A percentile compares a stretch with the other conserved stretches of the same genome.
These are phyloP conservation scores for Leistus spinibarbis DNA, from an alignment of 2,888 invertebrate genomes.

Conservation along the genomic window DNA sequence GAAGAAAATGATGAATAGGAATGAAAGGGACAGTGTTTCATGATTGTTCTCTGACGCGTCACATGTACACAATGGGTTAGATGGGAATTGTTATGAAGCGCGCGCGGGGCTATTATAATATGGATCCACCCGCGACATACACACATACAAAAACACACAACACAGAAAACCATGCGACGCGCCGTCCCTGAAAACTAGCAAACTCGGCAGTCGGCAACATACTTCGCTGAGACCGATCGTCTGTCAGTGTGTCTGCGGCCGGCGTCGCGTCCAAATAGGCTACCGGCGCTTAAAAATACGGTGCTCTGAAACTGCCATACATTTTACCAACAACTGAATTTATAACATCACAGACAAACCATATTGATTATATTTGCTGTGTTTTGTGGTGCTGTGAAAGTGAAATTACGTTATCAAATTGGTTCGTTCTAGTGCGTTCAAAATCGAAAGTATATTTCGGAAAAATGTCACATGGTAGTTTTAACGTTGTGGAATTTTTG, in stretches of 20 bases:
- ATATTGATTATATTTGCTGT: slow-evolving; percentile 19
- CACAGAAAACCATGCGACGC: not conserved
- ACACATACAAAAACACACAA: not conserved
- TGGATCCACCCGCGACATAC: not conserved
- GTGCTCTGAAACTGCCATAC: not conserved
- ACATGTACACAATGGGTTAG: not conserved
- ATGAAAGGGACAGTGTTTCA: not conserved
- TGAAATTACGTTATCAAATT: not conserved
- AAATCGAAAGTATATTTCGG: not conserved
- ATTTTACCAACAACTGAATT: not conserved
- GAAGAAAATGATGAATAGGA: not conserved
- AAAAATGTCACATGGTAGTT: not conserved
- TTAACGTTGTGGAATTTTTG: not conserved
- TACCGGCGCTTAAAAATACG: not conserved
- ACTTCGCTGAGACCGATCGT: slow-evolving; percentile 2
- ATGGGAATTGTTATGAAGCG: not conserved
- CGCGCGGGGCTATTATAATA: not conserved
- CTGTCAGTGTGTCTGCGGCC: slow-evolving; percentile 31
- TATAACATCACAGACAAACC: slow-evolving; percentile 1
- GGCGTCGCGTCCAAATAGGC: not conserved
- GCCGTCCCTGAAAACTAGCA: not conserved
- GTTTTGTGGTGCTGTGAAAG: not conserved
- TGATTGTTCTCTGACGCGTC: not conserved
- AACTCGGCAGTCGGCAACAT: not conserved
- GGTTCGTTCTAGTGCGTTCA: not conserved